These are phyloP conservation scores for Diplazon laetatorius DNA, from an alignment of 2,888 invertebrate species.

Conservation along the genomic window DNA sequence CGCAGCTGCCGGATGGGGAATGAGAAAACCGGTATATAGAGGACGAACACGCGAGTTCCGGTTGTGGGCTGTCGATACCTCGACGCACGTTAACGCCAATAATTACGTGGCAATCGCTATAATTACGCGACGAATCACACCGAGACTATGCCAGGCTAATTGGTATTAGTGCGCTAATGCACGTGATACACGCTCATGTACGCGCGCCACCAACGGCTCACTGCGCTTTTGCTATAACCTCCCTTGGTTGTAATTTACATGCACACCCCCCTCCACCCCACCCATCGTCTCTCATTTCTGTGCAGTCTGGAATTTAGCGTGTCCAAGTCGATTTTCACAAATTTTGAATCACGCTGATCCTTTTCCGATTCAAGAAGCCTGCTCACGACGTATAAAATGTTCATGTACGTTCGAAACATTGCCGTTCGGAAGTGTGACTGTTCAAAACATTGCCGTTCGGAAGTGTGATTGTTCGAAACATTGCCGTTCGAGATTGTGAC, in stretches of 20 bases:
- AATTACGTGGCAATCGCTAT: slow-evolving; percentile 63
- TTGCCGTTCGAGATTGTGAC: no score
- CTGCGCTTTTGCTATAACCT: slow-evolving; percentile 23
- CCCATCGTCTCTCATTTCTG: no score
- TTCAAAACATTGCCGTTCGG: no score
- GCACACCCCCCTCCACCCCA: not conserved
- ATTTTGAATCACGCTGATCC: no score
- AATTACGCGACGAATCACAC: slow-evolving; percentile 64
- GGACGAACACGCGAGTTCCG: slow-evolving; percentile 57
- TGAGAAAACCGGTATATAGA: slow-evolving; percentile 39
- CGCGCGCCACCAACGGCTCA: slow-evolving; percentile 4
- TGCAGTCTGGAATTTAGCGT: no score
- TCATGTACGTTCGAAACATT: no score
- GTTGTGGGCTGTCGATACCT: slow-evolving; percentile 64
- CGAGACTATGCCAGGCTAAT: slow-evolving; percentile 60
- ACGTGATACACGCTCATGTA: slow-evolving; percentile 55
- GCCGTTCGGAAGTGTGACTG: no score
- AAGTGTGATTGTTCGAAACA: no score
- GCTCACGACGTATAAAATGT: no score
- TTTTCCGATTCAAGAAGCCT: no score
- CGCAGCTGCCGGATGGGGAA: slow-evolving; percentile 32
- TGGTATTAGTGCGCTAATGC: slow-evolving; percentile 64
- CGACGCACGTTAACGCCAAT: slow-evolving; percentile 62
- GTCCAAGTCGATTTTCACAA: no score
- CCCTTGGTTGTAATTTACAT: not conserved